Conservation (phyloP, 2,888 invertebrate species). For the Napeogenes inachia region DNA sequence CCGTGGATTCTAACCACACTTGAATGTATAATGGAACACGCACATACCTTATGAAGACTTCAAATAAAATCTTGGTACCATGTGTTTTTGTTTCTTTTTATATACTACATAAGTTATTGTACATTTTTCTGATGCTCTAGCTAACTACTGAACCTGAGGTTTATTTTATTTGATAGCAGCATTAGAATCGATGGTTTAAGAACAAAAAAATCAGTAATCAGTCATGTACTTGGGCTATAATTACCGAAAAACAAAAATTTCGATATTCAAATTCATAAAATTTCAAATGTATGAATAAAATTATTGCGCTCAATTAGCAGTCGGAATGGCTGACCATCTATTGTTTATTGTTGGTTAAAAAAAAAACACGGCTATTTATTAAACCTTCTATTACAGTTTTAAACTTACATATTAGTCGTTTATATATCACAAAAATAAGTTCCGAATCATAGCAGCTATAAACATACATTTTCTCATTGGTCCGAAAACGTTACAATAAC, state of each 20-base stretch:
- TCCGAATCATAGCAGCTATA: conserved; percentile 50
- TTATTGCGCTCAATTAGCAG: no score
- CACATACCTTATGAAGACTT: conserved; percentile 40
- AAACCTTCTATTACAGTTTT: conserved; percentile 57
- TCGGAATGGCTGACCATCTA: background rate
- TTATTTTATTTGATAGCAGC: no score
- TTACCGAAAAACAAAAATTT: no score
- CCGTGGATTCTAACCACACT: background rate
- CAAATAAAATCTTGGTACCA: conserved; percentile 31
- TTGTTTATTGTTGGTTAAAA: conserved; percentile 9
- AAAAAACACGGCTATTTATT: conserved; percentile 26
- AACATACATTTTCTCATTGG: conserved; percentile 25
- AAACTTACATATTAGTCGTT: conserved; percentile 46
- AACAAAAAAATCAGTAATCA: no score
- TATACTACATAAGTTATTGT: background rate
- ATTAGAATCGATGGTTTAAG: no score
- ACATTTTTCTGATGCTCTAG: no score
- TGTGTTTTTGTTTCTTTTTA: conserved; percentile 1
- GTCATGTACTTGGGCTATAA: no score
- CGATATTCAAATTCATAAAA: no score
- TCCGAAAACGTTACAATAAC: conserved; percentile 23
- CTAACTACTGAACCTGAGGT: no score
- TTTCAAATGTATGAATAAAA: no score
- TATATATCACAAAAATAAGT: conserved; percentile 54
- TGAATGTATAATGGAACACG: conserved; percentile 27